A percentile compares a stretch with the other conserved stretches of the same genome.
Conservation (phyloP, 2,888 invertebrate species). For the Sphinx pinastri region DNA sequence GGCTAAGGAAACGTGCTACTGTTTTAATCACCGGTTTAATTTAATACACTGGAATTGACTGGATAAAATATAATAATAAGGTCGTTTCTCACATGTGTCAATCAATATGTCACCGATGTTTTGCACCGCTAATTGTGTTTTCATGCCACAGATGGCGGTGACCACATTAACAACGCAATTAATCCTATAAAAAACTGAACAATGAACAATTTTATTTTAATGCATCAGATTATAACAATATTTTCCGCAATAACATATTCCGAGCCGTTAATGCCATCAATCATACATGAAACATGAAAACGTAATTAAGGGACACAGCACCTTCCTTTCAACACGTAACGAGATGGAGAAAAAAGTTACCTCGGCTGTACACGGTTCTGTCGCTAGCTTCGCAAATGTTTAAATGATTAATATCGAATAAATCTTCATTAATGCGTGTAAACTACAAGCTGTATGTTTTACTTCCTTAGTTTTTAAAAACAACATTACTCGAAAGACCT, state of each 20-base stretch:
- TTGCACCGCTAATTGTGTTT: conserved; percentile 3
- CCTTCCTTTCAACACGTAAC: conserved; percentile 3
- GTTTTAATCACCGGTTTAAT: not conserved
- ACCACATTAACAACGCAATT: conserved; percentile 13
- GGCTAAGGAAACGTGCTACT: not conserved
- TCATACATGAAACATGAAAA: conserved; percentile 7
- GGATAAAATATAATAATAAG: not conserved
- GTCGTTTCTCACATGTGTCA: not conserved
- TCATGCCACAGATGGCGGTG: conserved; percentile 13
- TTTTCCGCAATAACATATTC: conserved; percentile 14
- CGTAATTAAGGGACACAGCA: conserved; percentile 9
- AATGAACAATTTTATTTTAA: conserved; percentile 10
- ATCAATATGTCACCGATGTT: conserved; percentile 1
- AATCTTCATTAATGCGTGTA: not conserved
- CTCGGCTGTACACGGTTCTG: not conserved
- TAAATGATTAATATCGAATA: not conserved
- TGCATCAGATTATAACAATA: not conserved
- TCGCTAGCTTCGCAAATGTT: not conserved
- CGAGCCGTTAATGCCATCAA: not conserved
- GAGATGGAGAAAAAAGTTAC: not conserved
- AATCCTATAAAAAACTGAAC: conserved; percentile 17
- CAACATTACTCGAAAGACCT: too few relatives aligned
- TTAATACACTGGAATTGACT: not conserved
- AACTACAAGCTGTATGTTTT: too few relatives aligned
- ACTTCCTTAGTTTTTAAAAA: too few relatives aligned